phyloP scores from a whole-genome alignment of 2,113 vertebrate genomes.

The Diphyllodes magnificus region DNA sequence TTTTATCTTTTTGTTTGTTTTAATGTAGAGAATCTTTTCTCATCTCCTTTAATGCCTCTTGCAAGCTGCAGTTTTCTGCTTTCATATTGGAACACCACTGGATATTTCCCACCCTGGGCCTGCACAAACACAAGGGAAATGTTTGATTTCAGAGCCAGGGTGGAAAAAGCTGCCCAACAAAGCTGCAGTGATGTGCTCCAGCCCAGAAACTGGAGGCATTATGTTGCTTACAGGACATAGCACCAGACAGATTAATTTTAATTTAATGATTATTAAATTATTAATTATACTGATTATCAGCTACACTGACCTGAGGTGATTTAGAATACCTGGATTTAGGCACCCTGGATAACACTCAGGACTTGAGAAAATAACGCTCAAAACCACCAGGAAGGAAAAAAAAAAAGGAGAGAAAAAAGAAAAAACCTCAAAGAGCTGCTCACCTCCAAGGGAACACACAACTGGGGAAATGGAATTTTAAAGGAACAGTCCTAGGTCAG shows the following conservation, averaged over 20 bases:
- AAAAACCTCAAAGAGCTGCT: not conserved
- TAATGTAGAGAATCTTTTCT: not conserved
- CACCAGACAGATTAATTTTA: not conserved
- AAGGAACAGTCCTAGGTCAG: not conserved
- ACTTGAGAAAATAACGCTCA: not conserved
- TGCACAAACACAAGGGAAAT: not conserved
- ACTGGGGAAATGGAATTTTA: not conserved
- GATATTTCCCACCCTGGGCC: not conserved
- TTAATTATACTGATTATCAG: not conserved
- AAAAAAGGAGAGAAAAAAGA: too few species aligned
- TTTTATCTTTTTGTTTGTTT: not conserved
- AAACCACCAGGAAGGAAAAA: rapidly evolving
- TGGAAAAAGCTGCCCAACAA: not conserved
- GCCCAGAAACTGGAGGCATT: too few species aligned
- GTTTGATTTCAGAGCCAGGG: not conserved
- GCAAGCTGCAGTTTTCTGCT: not conserved
- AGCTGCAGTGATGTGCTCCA: not conserved
- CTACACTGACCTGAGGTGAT: not conserved
- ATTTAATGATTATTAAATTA: not conserved
- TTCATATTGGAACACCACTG: not conserved
- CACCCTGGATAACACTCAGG: not conserved
- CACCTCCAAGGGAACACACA: not conserved
- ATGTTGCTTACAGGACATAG: not conserved
- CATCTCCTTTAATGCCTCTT: not conserved
- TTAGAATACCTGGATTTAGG: not conserved